A percentile compares a stretch with the other conserved stretches of the same genome.
phyloP scores from a whole-genome alignment of 2,113 vertebrate species.

The Sinocyclocheilus anshuiensis region DNA sequence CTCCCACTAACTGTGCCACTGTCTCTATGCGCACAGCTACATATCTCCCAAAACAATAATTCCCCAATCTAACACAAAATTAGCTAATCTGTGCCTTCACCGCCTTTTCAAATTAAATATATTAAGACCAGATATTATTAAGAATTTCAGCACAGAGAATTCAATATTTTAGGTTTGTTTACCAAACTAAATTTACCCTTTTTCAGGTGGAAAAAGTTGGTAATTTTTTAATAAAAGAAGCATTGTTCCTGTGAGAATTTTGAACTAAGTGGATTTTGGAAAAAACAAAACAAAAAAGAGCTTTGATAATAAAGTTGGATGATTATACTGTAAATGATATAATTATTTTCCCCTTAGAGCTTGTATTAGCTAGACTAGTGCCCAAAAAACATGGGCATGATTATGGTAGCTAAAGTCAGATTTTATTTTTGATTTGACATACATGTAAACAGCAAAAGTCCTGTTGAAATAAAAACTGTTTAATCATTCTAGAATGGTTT shows the following conservation, averaged over 20 bases:
- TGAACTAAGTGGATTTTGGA: constrained; percentile 2
- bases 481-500: not conserved
- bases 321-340: not conserved
- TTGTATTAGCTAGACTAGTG: too few species aligned
- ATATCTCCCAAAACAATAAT: constrained; percentile 64
- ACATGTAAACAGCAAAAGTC: not conserved
- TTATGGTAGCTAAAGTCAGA: not conserved
- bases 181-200: too few species aligned
- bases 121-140: not conserved
- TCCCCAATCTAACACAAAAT: constrained; percentile 60
- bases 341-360: too few species aligned
- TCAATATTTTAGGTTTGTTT: constrained; percentile 29
- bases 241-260: not conserved
- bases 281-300: not conserved
- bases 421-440: not conserved
- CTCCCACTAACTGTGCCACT: constrained; percentile 57
- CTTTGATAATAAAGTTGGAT: not conserved
- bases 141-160: not conserved
- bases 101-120: not conserved
- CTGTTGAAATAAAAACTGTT: not conserved
- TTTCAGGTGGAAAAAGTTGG: not conserved
- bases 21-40: constrained; percentile 53
- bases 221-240: not conserved
- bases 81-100: constrained; percentile 10
- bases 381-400: not conserved